Conservation (phyloP, 2,797 vertebrate species). For the Spondyliosoma cantharus region DNA sequence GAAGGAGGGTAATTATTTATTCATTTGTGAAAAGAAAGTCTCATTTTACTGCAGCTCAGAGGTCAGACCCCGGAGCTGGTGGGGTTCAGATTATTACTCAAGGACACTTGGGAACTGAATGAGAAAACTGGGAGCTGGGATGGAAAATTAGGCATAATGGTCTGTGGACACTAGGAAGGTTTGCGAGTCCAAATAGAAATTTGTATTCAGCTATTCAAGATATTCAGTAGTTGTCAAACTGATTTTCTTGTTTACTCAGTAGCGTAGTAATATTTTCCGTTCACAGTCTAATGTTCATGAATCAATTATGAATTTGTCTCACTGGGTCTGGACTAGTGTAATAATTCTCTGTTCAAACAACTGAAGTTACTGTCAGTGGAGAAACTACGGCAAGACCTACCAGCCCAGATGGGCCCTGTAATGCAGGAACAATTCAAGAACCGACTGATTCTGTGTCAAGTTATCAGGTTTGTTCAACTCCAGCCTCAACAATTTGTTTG, state of each 20-base stretch:
- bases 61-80: slow-evolving; percentile 37
- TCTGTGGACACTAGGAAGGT: slow-evolving; percentile 21
- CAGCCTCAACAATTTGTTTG: too few relatives aligned
- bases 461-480: too few relatives aligned
- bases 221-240: neutral
- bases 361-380: slow-evolving; percentile 11
- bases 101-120: slow-evolving; percentile 37
- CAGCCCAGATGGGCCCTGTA: slow-evolving; percentile 24
- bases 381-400: slow-evolving; percentile 7
- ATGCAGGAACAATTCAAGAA: slow-evolving; percentile 1
- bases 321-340: neutral
- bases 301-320: slow-evolving; percentile 23
- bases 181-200: slow-evolving; percentile 4
- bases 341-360: slow-evolving; percentile 7
- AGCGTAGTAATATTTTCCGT: neutral
- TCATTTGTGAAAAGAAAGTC: slow-evolving; percentile 29
- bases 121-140: neutral
- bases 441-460: neutral
- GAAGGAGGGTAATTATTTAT: slow-evolving; percentile 55
- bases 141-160: slow-evolving; percentile 1
- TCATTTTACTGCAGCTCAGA: slow-evolving; percentile 48
- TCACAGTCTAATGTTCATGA: slow-evolving; percentile 20
- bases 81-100: slow-evolving; percentile 23
- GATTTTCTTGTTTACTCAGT: slow-evolving; percentile 12
- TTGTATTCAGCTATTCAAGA: too few relatives aligned